These are phyloP conservation scores for Dendrophyllia cribrosa DNA, from an alignment of 64 coral and sea anemone genomes.

Conservation along the genomic window DNA sequence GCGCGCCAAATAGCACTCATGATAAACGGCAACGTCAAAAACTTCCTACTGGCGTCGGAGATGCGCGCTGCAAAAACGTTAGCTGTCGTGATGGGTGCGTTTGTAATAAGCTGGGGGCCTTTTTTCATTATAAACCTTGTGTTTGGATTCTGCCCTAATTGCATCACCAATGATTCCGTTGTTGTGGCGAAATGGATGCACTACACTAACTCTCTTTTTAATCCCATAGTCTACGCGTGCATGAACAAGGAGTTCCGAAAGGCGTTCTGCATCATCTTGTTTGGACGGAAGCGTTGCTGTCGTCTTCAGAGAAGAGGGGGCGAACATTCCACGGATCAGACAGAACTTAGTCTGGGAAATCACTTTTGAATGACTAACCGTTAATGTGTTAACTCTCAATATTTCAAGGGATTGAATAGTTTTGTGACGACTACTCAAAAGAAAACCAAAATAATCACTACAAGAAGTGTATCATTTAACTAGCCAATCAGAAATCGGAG, in stretches of 20 bases:
- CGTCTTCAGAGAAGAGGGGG: neutral
- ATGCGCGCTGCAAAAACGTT: constrained; percentile 84
- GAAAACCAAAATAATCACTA: no score
- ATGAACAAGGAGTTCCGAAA: constrained; percentile 81
- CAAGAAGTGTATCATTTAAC: no score
- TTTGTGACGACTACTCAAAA: no score
- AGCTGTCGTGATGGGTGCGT: constrained; percentile 82
- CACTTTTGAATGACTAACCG: no score
- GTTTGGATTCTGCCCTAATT: constrained; percentile 56
- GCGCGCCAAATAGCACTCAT: constrained; percentile 81
- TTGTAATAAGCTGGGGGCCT: constrained; percentile 80
- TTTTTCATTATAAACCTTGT: constrained; percentile 87
- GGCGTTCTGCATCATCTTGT: constrained; percentile 71
- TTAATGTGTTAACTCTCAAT: no score
- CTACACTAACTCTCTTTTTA: constrained; percentile 84
- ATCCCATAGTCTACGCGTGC: constrained; percentile 84
- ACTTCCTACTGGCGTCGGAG: constrained; percentile 75
- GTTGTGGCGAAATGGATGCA: constrained; percentile 92
- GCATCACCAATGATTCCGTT: constrained; percentile 25
- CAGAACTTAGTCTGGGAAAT: constrained; percentile 23
- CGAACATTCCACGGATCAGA: constrained; percentile 26
- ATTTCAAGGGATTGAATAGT: no score
- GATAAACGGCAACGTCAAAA: constrained; percentile 55
- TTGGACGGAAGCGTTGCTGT: constrained; percentile 35
- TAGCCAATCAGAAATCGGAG: no score